Base-by-base conservation (phyloP, 2,113 vertebrate genomes). In the Austrofundulus limnaeus region DNA sequence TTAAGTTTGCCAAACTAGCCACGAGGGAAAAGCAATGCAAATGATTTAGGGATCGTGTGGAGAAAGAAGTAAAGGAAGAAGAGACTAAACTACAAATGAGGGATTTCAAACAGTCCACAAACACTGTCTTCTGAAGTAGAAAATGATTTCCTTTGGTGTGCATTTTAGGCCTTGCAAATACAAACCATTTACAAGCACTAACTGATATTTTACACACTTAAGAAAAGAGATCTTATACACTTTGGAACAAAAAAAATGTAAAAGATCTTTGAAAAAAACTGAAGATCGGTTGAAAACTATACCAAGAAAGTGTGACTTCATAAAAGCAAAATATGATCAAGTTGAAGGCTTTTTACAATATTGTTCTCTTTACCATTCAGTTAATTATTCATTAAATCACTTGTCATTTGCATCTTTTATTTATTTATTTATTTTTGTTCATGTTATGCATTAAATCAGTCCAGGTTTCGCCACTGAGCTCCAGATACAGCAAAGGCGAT, bases 381-480 rank as follows among this genome's bases (percentile, higher is more conserved):
- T 34, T 34, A 34, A 34, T 34, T 34, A 34, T 34, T 34, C 4
- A 34, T 34, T 34, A 10, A 34, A 34, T 9, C 10, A 34, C 31
- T 34, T 34, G 31, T 10, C 4, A 34, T 34, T 8, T 34, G 31
- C 31, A 34, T 8, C 31, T 10, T 34, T 34, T 2, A 4, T 28
- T 34, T 10, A 10, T 10, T 9, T 9, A 2, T 2, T 9, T 10
- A 2, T 34, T 34, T 10, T 34, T 5, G 31, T 34, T 34, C 31
- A 34, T 10, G 7, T 10, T 34, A 34, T 34, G 31, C 9, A 34
- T 7, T 28, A 28, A 62, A 20, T 66, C 64, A 49, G 42, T 74
- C 49, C n/a, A 37, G 54, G 19, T n/a, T 55, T 82, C 72, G 75
- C 76, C 61, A 80, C 70, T 13, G 42, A 61, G 50, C 46, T 77